Evolutionary conservation across 2,888 invertebrate species (phyloP).

Genomic region (Lottia gigantea): DNA sequence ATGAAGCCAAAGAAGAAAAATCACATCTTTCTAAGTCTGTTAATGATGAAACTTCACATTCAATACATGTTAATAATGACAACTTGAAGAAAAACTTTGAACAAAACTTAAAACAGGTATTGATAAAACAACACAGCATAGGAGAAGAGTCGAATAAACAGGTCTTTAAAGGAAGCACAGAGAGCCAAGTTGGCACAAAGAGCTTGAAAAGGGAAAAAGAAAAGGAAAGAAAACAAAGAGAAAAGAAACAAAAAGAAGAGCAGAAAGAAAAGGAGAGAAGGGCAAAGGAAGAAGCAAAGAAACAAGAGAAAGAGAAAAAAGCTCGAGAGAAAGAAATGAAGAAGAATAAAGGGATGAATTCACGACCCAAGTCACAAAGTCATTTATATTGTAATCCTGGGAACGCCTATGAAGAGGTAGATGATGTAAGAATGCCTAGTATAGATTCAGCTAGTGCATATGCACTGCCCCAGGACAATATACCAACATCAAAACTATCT

Average conservation of each 20-base stretch:
- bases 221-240: conserved; percentile 11
- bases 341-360: not conserved
- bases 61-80: too few species aligned
- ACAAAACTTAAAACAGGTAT: too few species aligned
- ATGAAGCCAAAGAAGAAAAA: too few species aligned
- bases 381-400: conserved; percentile 25
- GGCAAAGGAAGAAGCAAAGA: conserved; percentile 24
- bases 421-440: conserved; percentile 13
- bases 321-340: conserved; percentile 16
- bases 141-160: not conserved
- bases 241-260: conserved; percentile 24
- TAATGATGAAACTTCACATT: too few species aligned
- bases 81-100: too few species aligned
- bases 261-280: conserved; percentile 26
- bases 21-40: too few species aligned
- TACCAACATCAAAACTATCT: not conserved
- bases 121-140: too few species aligned
- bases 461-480: not conserved
- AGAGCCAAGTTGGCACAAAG: conserved; percentile 18
- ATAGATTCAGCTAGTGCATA: not conserved
- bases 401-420: conserved; percentile 7
- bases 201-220: conserved; percentile 26
- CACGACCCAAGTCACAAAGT: not conserved
- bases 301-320: conserved; percentile 24
- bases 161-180: conserved; percentile 16